phyloP scores from a whole-genome alignment of 1,140 invertebrate species.

The Saccostrea echinata region DNA sequence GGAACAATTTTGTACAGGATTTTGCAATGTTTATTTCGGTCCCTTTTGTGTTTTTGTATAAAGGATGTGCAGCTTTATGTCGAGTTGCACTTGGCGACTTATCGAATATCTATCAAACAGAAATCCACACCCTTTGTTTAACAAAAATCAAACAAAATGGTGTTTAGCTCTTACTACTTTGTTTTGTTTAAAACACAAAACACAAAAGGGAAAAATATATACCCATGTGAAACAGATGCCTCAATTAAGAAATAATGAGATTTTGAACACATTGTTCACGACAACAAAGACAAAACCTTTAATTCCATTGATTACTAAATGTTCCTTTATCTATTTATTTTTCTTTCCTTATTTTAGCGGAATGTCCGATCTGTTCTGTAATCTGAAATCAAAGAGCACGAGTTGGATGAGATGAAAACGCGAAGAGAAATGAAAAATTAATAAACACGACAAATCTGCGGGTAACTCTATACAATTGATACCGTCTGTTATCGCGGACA shows the following conservation, averaged over 20 bases:
- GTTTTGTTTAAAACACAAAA: background rate
- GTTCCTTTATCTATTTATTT: background rate
- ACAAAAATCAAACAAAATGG: background rate
- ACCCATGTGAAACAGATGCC: background rate
- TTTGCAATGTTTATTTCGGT: slow-evolving; percentile 9
- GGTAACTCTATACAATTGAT: slow-evolving; percentile 13
- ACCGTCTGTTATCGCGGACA: background rate
- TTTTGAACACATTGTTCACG: background rate
- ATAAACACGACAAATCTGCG: slow-evolving; percentile 25
- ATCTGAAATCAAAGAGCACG: slow-evolving; percentile 20
- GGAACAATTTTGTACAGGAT: background rate
- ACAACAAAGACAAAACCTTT: background rate
- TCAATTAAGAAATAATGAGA: slow-evolving; percentile 9
- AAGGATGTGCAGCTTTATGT: slow-evolving; percentile 2
- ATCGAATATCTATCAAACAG: slow-evolving; percentile 19
- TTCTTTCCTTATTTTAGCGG: background rate
- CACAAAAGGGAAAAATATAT: background rate
- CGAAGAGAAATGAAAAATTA: slow-evolving; percentile 29
- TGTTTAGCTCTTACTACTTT: background rate
- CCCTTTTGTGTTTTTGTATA: background rate
- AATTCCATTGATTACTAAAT: background rate
- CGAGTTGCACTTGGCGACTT: background rate
- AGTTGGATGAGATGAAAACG: background rate
- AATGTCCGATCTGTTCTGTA: background rate
- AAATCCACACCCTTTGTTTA: slow-evolving; percentile 18